Conservation (phyloP, 2,797 vertebrate species). For the Allobates femoralis region DNA sequence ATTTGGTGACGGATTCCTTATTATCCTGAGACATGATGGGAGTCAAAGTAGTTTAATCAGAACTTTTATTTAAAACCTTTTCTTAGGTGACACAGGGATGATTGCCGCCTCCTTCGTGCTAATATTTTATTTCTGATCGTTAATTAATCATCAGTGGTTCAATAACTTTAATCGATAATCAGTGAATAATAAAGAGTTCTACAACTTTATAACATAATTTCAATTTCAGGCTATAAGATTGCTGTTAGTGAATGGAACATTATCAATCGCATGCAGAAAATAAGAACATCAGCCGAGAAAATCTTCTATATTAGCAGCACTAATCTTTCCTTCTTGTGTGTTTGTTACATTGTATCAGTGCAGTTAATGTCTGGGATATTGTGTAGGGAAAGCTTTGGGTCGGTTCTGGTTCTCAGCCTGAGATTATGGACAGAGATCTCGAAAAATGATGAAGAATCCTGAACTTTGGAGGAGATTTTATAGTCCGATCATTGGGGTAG, state of each 20-base stretch:
- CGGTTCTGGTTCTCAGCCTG: not conserved
- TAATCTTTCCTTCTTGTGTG: not conserved
- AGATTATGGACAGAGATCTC: not conserved
- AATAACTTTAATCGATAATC: not conserved
- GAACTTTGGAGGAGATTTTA: not conserved
- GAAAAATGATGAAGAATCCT: not conserved
- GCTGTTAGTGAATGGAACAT: not conserved
- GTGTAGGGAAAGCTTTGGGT: not conserved
- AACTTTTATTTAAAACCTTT: not conserved
- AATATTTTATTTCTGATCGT: not conserved
- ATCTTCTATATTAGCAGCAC: not conserved
- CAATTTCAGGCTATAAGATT: not conserved
- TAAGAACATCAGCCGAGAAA: not conserved
- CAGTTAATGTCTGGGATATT: not conserved
- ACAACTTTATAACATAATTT: too few relatives aligned
- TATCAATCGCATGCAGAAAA: not conserved
- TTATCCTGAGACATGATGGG: too few relatives aligned
- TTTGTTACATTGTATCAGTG: not conserved
- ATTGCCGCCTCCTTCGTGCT: not conserved
- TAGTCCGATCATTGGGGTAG: not conserved
- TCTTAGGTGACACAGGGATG: not conserved
- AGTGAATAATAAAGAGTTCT: not conserved
- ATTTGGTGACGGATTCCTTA: too few relatives aligned
- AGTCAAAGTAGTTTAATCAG: not conserved
- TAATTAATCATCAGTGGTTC: too few relatives aligned